Conservation (phyloP, 2,113 vertebrate species). For the Cebidichthys violaceus region DNA sequence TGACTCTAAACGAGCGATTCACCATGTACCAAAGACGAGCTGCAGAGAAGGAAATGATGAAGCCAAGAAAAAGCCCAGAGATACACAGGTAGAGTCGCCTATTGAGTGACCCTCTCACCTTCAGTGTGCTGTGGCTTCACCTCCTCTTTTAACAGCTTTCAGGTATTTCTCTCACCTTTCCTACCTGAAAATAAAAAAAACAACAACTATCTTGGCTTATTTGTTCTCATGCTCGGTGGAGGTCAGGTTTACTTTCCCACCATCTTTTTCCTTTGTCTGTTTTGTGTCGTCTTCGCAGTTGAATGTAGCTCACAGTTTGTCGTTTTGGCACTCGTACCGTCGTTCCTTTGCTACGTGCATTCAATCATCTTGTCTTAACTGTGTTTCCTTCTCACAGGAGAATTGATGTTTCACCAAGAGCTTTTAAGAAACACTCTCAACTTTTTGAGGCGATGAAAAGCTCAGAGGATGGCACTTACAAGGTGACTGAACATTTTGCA, state of each 20-base stretch:
- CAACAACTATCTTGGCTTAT: constrained; percentile 52
- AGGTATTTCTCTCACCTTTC: constrained; percentile 73
- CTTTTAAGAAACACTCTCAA: constrained; percentile 98
- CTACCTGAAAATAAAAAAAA: constrained; percentile 53
- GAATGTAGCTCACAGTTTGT: constrained; percentile 8
- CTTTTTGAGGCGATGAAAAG: constrained; percentile 96
- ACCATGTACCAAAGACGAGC: constrained; percentile 96
- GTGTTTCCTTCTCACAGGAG: constrained; percentile 84
- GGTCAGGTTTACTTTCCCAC: constrained; percentile 60
- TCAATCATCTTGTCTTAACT: constrained; percentile 17
- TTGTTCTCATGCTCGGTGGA: constrained; percentile 65
- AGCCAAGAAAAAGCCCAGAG: constrained; percentile 97
- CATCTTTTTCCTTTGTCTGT: constrained; percentile 20
- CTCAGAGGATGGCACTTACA: constrained; percentile 93
- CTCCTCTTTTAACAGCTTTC: constrained; percentile 74
- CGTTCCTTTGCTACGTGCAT: not conserved
- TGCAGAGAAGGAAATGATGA: constrained; percentile 93
- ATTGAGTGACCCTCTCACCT: constrained; percentile 68
- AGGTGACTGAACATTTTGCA: constrained; percentile 95
- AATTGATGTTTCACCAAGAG: constrained; percentile 99
- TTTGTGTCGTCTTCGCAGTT: constrained; percentile 24
- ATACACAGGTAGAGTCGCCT: constrained; percentile 93
- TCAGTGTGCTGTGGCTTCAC: constrained; percentile 79
- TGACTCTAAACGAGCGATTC: constrained; percentile 97
- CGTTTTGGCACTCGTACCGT: not conserved